Percentiles rank a stretch among this genome's conserved stretches.
Conservation (phyloP, 2,113 vertebrate genomes). For the Seriola dumerili region DNA sequence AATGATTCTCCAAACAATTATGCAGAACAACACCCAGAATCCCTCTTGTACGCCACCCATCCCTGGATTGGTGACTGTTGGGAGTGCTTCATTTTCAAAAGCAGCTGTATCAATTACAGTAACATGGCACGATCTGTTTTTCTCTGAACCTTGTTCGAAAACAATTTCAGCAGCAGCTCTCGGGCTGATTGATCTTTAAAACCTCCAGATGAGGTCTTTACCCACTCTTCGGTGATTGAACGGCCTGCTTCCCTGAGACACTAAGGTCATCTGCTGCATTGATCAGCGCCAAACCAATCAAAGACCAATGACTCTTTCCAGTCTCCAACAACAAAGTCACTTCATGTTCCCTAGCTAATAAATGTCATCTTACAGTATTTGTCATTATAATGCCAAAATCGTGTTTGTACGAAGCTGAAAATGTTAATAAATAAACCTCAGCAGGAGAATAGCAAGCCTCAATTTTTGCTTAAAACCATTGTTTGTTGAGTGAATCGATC, state of each 20-base stretch:
- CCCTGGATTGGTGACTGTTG: conserved; percentile 19
- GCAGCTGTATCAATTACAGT: conserved; percentile 44
- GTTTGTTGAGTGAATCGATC: background rate
- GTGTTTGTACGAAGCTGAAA: background rate
- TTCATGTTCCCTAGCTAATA: background rate
- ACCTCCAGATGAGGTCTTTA: conserved; percentile 51
- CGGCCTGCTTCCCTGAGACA: conserved; percentile 3
- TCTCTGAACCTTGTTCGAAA: conserved; percentile 28
- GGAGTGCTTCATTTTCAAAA: conserved; percentile 37
- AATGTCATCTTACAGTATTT: background rate
- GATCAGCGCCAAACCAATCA: conserved; percentile 35
- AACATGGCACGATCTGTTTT: conserved; percentile 1
- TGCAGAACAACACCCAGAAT: conserved; percentile 41
- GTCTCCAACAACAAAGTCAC: conserved; percentile 11
- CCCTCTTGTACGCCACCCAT: conserved; percentile 30
- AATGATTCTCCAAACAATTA: conserved; percentile 61
- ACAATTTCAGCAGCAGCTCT: conserved; percentile 40
- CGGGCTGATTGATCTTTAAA: conserved; percentile 50
- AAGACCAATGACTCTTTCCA: conserved; percentile 38
- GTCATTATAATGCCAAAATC: background rate
- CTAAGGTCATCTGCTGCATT: conserved; percentile 43
- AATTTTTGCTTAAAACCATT: background rate
- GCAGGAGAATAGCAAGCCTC: background rate
- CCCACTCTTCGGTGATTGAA: conserved; percentile 38
- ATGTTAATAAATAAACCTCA: background rate